Evolutionary conservation across 2,113 vertebrate species (phyloP), one percentile per base, ranked within the genome.

Genomic region (Accipiter virgatus): DNA sequence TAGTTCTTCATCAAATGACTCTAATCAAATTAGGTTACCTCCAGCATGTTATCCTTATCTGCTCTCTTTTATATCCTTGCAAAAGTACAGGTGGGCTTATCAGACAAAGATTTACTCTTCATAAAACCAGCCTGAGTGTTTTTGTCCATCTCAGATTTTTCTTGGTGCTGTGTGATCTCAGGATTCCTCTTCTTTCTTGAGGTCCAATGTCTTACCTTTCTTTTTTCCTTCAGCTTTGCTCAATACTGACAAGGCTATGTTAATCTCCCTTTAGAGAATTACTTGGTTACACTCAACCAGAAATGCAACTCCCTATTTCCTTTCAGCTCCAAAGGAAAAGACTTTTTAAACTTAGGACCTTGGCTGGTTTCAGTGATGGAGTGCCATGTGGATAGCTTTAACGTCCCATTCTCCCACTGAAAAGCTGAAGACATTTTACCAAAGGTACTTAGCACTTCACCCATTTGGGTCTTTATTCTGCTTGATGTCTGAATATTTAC

Each of bases 101-200:
- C 62, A 95, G 63, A 56, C 40, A 88, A 71, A 93, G 68, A 58
- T 80, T 79, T 91, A 50, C 65, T 92, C 62, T 88, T 80, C 78
- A 58, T 87, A 40, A 95, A 95, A 63, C 16, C 26, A 93, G 12
- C n/a, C 56, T 58, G 74, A 96, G 73, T 80, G 73, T 1, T 85
- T 96, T 93, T 87, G 55, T 83, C 77, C 84, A 90, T 79, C 75
- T 94, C 52, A 45, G 66, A 22, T 80, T 95, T 95, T 88, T 88
- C 43, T 83, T 1, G 1, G 29, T 81, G 29, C 81, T 88, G n/a
- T 75, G 53, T 85, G 50, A 91, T 77, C 32, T 91, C 89, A 71
- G 38, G 8, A 29, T 88, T 91, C 81, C 22, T 91, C 23, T 68
- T 78, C 38, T 59, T 73, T 92, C 88, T 61, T 75, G 68, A 75